These are phyloP conservation scores for Spodoptera picta DNA, from an alignment of 2,888 invertebrate genomes.

Conservation along the genomic window DNA sequence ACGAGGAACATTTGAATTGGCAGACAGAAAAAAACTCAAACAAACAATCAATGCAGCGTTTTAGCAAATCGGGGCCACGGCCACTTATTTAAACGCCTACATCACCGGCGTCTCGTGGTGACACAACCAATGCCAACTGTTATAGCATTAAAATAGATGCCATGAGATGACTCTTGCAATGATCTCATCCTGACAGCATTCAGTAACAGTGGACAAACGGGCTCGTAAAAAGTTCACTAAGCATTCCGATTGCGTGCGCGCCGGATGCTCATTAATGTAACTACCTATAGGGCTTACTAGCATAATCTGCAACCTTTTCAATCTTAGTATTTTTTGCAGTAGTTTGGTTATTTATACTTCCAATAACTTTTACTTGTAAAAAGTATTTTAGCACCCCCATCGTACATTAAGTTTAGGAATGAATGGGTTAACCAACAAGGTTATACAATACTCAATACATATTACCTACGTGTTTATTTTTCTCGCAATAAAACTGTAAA, in stretches of 20 bases:
- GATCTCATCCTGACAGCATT: slow-evolving; percentile 55
- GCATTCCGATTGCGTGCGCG: slow-evolving; percentile 23
- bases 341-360: background rate
- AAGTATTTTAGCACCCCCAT: too few species aligned
- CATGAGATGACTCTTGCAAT: slow-evolving; percentile 53
- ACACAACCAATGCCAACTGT: slow-evolving; percentile 62
- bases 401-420: background rate
- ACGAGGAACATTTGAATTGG: too few species aligned
- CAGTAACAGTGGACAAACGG: slow-evolving; percentile 52
- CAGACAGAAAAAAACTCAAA: slow-evolving; percentile 31
- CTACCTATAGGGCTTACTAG: background rate
- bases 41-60: slow-evolving; percentile 47
- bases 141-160: slow-evolving; percentile 61
- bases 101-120: slow-evolving; percentile 59
- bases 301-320: background rate
- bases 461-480: too few species aligned
- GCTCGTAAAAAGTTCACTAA: slow-evolving; percentile 36
- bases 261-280: slow-evolving; percentile 14
- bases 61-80: slow-evolving; percentile 76
- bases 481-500: too few species aligned
- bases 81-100: slow-evolving; percentile 75
- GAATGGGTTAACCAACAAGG: background rate
- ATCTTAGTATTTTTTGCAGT: background rate
- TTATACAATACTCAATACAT: too few species aligned
- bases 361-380: background rate